Percentiles rank a stretch among this genome's conserved stretches.
Evolutionary conservation across 2,797 vertebrate species (phyloP).

Genomic region (Distichodus sexfasciatus): DNA sequence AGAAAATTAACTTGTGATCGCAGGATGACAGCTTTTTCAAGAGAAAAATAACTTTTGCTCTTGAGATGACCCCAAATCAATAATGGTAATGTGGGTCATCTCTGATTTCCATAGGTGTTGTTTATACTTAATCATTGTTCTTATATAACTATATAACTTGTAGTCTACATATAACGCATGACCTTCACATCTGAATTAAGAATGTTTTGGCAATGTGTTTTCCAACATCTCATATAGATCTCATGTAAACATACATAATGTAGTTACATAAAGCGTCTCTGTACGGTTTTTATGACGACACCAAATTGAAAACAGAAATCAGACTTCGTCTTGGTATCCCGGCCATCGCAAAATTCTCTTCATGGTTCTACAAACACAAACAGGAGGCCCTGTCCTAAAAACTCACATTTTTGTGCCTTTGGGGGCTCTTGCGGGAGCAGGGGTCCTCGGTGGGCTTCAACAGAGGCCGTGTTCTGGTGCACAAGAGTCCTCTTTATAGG

Average conservation of each 20-base stretch:
- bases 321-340: constrained; percentile 21
- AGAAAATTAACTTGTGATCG: no score
- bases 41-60: no score
- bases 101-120: no score
- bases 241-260: background rate
- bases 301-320: constrained; percentile 28
- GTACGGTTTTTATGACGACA: constrained; percentile 31
- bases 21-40: no score
- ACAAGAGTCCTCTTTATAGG: constrained; percentile 66
- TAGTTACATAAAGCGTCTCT: constrained; percentile 11
- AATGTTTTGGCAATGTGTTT: no score
- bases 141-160: no score
- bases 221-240: no score
- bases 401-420: constrained; percentile 30
- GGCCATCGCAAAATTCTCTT: constrained; percentile 35
- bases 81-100: no score
- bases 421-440: constrained; percentile 30
- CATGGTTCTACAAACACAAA: constrained; percentile 45
- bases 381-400: constrained; percentile 29
- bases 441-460: constrained; percentile 61
- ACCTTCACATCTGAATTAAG: no score
- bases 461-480: constrained; percentile 63
- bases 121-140: no score
- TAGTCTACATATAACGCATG: no score
- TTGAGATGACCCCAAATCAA: no score